Base-by-base conservation (phyloP, 2,888 invertebrate species). In the Cheilosia vulpina region DNA sequence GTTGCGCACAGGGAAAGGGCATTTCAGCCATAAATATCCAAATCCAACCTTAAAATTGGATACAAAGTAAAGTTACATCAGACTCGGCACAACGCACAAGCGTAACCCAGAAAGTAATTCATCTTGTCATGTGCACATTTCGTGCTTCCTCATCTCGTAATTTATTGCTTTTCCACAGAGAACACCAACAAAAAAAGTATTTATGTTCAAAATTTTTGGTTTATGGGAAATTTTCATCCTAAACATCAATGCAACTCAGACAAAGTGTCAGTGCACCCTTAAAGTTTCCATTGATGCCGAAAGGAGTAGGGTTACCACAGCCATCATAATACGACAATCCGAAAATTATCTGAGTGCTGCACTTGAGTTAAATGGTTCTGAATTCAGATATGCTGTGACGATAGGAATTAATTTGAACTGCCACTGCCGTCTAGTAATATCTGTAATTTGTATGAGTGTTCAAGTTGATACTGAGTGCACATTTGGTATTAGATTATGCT, bases 241-340 rank as follows among this genome's bases (percentile, higher is more conserved):
- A 75, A 55, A 38, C 55, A 65, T 52, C 24, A 24, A 27, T 60
- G 69, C 52, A 43, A 47, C 21, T 21, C 45, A n/a, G 27, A 41
- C 62, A 17, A 78, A 71, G 79, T 69, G 79, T 84, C 80, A 83
- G 73, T 83, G 82, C 66, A 68, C 79, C 69, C 75, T 63, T 55
- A 62, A 31, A 38, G 15, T 17, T 66, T 75, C 58, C 41, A 38
- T 50, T 7, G 19, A 17, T 69, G 47, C 19, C 53, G 55, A 57
- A 55, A 65, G 38, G 45, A 7, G 43, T 62, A 71, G 58, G 58
- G 58, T 72, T 72, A 31, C 62, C 60, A 72, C 9, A 19, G 5
- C 17, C 9, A 17, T 13, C 62, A 62, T 53, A 63, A 53, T 13
- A n/a, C 31, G 43, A 60, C 21, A 65, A 24, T 68, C 66, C 19